Base-by-base conservation (phyloP, 2,113 vertebrate genomes). In the Dendrocopos noguchii region DNA sequence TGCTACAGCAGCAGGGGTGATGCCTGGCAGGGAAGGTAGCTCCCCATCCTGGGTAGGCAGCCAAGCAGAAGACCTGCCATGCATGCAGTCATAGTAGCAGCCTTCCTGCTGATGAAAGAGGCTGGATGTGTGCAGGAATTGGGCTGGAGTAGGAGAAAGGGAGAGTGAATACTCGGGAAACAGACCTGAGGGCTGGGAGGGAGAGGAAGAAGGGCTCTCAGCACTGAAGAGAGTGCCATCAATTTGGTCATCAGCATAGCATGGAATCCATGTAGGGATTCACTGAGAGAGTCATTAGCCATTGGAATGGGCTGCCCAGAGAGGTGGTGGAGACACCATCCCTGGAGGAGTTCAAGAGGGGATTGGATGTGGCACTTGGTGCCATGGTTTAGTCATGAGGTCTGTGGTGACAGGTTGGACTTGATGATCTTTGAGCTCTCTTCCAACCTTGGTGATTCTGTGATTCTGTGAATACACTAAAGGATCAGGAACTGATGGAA, bases 121-220 rank as follows among this genome's bases (percentile, higher is more conserved):
- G 12, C 65, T 3, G 7, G 19, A 27, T 71, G 50, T 0, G 0
- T 21, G 56, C 1, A 5, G 64, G 34, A 73, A 13, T 19, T 80
- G 24, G 60, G 21, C 12, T 67, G 70, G 27, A 3, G 11, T 52
- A 12, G 24, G 27, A n/a, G 47, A 33, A 19, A 65, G 19, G 24
- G 25, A 47, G 8, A 31, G 13, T 16, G 12, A 1, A 1, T 7
- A 81, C 13, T 7, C 7, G 14, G 4, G 28, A 24, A 52, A 25
- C 34, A 73, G 42, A 47, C 18, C 7, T 0, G 2, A 61, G 36
- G 67, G 4, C 13, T 8, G 0, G 6, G 55, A 80, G 6, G 9
- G 39, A 68, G 19, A 20, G 5, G 47, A 15, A 60, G 72, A 87
- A 79, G 42, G 27, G 5, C 3, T 68, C 20, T 50, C 55, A 2